These are phyloP conservation scores for Oryzaephilus surinamensis DNA, from an alignment of 1,140 invertebrate genomes.

Conservation along the genomic window DNA sequence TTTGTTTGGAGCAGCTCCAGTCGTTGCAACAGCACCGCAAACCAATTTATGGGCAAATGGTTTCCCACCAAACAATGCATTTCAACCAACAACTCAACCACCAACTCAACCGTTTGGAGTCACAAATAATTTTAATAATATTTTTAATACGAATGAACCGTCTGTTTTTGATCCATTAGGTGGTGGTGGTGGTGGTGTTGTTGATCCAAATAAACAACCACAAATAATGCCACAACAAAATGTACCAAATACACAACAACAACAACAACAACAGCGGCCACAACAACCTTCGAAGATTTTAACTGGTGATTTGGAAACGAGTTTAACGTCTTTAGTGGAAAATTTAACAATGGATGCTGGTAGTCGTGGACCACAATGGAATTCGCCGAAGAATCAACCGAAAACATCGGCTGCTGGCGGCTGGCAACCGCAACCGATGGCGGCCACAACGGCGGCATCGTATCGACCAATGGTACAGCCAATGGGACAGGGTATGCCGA, in stretches of 20 bases:
- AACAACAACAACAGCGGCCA: constrained; percentile 32
- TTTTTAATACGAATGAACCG: constrained; percentile 30
- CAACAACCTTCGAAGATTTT: constrained; percentile 55
- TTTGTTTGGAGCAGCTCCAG: constrained; percentile 19
- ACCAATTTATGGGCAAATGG: constrained; percentile 16
- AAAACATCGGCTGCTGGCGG: constrained; percentile 49
- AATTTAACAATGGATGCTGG: constrained; percentile 84
- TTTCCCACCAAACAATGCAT: constrained; percentile 11
- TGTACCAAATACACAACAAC: constrained; percentile 43
- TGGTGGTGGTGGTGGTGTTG: too few relatives aligned
- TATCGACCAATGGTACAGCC: constrained; percentile 64
- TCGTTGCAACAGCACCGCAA: constrained; percentile 36
- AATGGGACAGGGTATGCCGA: constrained; percentile 2
- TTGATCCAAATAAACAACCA: constrained; percentile 6
- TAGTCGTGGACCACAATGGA: constrained; percentile 55
- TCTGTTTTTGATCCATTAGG: constrained; percentile 58
- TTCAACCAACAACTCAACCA: constrained; percentile 12
- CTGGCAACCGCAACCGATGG: constrained; percentile 76
- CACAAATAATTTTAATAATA: constrained; percentile 30
- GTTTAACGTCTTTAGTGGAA: constrained; percentile 78
- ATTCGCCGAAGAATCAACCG: constrained; percentile 76
- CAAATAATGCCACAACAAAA: constrained; percentile 33
- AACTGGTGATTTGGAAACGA: constrained; percentile 85
- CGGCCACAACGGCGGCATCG: constrained; percentile 66
- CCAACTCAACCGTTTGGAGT: constrained; percentile 14